Evolutionary conservation across 2,888 invertebrate genomes (phyloP).

Genomic region (Steinernema carpocapsae): DNA sequence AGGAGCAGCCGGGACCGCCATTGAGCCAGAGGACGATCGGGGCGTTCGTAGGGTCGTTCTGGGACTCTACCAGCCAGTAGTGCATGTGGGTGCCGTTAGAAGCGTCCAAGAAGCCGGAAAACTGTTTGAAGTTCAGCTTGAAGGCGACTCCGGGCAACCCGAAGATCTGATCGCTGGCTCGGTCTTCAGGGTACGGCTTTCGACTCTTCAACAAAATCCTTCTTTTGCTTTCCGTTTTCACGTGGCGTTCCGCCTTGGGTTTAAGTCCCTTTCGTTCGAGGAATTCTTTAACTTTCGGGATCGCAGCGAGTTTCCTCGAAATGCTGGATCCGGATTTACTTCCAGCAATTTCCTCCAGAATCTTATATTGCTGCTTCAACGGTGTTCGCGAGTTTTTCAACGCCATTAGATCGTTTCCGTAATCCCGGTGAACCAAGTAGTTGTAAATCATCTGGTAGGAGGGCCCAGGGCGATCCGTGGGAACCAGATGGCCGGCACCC

Average conservation of each 20-base stretch:
- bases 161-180: too few species aligned
- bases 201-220: too few species aligned
- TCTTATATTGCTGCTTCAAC: slow-evolving; percentile 39
- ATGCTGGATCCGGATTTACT: background rate
- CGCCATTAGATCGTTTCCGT: too few species aligned
- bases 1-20: slow-evolving; percentile 70
- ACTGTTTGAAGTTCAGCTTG: slow-evolving; percentile 69
- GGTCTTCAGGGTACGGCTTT: slow-evolving; percentile 35
- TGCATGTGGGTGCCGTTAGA: slow-evolving; percentile 68
- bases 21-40: slow-evolving; percentile 71
- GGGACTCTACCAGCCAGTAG: slow-evolving; percentile 68
- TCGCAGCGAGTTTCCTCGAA: background rate
- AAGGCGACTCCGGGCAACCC: slow-evolving; percentile 59
- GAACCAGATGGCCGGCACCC: slow-evolving; percentile 82
- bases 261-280: too few species aligned
- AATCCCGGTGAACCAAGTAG: too few species aligned
- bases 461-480: slow-evolving; percentile 81
- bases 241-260: too few species aligned
- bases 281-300: background rate
- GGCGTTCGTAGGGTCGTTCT: slow-evolving; percentile 66
- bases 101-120: slow-evolving; percentile 70
- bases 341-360: slow-evolving; percentile 34
- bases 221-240: too few species aligned
- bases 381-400: too few species aligned
- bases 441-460: slow-evolving; percentile 78